Percentiles rank a stretch among this genome's conserved stretches.
These are phyloP conservation scores for Listronotus oregonensis DNA, from an alignment of 1,140 invertebrate genomes.

Conservation along the genomic window DNA sequence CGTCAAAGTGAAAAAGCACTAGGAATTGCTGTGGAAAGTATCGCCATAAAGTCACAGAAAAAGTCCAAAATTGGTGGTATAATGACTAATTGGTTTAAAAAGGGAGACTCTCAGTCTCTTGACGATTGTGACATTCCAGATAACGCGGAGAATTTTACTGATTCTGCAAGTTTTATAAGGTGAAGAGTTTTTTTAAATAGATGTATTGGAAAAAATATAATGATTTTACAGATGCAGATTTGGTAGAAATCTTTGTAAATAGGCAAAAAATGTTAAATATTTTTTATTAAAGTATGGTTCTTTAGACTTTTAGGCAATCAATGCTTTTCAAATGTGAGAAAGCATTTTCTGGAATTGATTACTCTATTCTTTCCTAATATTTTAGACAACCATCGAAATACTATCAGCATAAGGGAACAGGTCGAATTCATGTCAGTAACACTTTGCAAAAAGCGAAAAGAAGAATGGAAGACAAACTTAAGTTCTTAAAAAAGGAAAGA, in stretches of 20 bases:
- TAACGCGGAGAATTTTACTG: slow-evolving; percentile 66
- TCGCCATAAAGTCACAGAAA: slow-evolving; percentile 47
- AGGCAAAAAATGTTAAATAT: too few relatives aligned
- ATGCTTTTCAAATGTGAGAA: too few relatives aligned
- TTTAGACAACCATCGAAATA: slow-evolving; percentile 43
- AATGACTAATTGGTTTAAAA: slow-evolving; percentile 69
- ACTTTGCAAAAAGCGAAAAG: slow-evolving; percentile 80
- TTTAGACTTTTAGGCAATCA: too few relatives aligned
- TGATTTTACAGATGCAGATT: too few relatives aligned
- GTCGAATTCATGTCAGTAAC: slow-evolving; percentile 41
- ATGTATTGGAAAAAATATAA: too few relatives aligned
- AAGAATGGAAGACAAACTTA: slow-evolving; percentile 82
- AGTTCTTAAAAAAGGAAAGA: slow-evolving; percentile 77
- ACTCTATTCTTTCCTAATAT: not conserved
- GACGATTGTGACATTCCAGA: slow-evolving; percentile 60
- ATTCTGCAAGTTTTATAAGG: slow-evolving; percentile 59
- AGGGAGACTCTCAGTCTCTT: slow-evolving; percentile 60
- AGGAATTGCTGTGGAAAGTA: slow-evolving; percentile 56
- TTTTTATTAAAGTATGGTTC: too few relatives aligned
- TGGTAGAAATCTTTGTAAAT: too few relatives aligned
- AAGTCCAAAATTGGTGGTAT: slow-evolving; percentile 67
- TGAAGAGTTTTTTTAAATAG: slow-evolving; percentile 38
- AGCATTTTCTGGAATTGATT: too few relatives aligned
- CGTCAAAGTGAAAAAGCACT: slow-evolving; percentile 77
- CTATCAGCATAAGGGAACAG: slow-evolving; percentile 42